Base-by-base conservation (phyloP, 92 coral and sea anemone species). In the Epizoanthus illoricatus region DNA sequence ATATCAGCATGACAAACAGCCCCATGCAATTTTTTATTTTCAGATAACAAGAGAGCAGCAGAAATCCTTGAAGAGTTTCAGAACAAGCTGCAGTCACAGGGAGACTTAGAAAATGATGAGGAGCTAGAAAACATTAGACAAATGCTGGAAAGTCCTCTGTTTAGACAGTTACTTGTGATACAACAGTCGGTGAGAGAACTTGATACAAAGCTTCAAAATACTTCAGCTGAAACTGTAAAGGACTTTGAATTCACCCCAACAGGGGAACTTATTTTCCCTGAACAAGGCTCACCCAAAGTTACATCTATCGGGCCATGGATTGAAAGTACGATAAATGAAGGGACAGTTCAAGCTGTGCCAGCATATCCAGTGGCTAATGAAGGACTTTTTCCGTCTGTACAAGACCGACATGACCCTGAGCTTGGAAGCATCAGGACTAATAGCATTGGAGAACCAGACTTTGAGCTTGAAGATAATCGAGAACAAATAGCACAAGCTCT, bases 221-320 rank as follows among this genome's bases (percentile, higher is more conserved):
- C 87, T 24, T 90, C 95, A 21, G 89, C 86, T 19, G 98, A 88
- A 4, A 74, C 87, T 11, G 79, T 90, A 4, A 88, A 89, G 28
- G 98, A 93, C 68, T 97, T 97, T 88, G 99, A 97, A 63, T 97
- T 97, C 76, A 88, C 96, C 0, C 96, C 91, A 8, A 92, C 90
- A 17, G 99, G 99, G 55, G 97, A 91, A 69, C 90, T 97, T 12
- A 79, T 97, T n/a, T 89, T 94, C 54, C 92, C 97, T 5, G 86
- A 80, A 28, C 89, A 89, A n/a, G 78, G 21, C 1, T 68, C 84
- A 16, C 66, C 78, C 0, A 73, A 84, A 28, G 45, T 71, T 28
- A 85, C 75, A 7, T 67, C 59, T 6, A 85, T 76, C 16, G 83
- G 85, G 40, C 79, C 88, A 17, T 88, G 88, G 33, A 84, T 87